Evolutionary conservation across 2,888 invertebrate genomes (phyloP), one percentile per base, ranked within the genome.

Genomic region (Microctonus brassicae): DNA sequence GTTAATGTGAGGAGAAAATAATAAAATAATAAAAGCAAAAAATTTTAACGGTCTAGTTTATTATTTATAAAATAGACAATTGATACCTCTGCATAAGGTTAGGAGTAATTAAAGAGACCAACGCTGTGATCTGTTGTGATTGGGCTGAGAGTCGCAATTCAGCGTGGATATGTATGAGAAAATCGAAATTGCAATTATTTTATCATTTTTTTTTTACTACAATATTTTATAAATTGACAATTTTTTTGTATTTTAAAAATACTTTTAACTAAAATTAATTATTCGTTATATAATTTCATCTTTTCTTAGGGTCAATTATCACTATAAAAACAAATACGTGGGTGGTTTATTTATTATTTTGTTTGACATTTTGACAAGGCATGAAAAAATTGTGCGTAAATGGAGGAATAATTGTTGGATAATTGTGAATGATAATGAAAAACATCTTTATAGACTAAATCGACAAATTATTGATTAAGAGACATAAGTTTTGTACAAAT

Each of bases 401-500:
- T 55, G 55, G 3, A 13, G 1, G 55, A 33, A 52, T 26, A 39
- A 62, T 17, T 24, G 22, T 65, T 52, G 10, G 53, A 5, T 13
- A 13, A 5, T 11, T 6, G 66, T 29, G 26, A 13, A 52, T 10
- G 13, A 33, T 10, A 47, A 34, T 20, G 58, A n/a, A 29, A 53
- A 29, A 69, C 58, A 73, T 73, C 73, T 60, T 74, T 75, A 72
- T 78, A 79, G 77, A 72, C 36, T 76, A 74, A 76, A 81, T 82
- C 81, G 80, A 81, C 77, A 83, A 82, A 82, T 84, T 83, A 83
- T 81, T 81, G 80, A 84, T 82, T 84, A 84, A 84, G 81, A 78
- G 76, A 78, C 78, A 81, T 84, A 84, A 83, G 82, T 85, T 85
- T 76, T 85, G 84, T 85, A 85, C 84, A 85, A 84, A 85, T 84